These are phyloP conservation scores for Helogale parvula DNA, from an alignment of 2,113 vertebrate species.

Conservation along the genomic window DNA sequence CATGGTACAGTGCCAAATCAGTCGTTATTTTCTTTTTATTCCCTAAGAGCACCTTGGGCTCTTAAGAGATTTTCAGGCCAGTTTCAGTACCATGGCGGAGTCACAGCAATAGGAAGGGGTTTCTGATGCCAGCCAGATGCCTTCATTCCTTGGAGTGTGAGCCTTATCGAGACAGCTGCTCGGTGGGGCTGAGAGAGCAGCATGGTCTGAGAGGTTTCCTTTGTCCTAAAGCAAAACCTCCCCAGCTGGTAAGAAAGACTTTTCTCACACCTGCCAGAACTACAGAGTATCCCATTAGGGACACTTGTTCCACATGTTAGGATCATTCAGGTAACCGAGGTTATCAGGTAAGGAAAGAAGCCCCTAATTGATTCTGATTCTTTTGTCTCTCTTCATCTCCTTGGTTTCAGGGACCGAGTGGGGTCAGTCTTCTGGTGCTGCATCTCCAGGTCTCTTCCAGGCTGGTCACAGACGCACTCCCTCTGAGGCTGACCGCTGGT, in stretches of 20 bases:
- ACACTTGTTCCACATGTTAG: not conserved
- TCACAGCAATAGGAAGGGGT: not conserved
- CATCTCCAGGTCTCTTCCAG: slow-evolving; percentile 84
- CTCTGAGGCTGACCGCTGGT: slow-evolving; percentile 98
- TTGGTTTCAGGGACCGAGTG: slow-evolving; percentile 85
- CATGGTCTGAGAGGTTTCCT: not conserved
- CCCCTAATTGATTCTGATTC: slow-evolving; percentile 10
- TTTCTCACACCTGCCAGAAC: not conserved
- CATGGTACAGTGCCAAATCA: not conserved
- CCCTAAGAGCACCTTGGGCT: not conserved
- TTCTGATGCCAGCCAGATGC: not conserved
- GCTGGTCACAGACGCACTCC: slow-evolving; percentile 93
- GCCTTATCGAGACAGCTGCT: not conserved
- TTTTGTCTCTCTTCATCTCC: slow-evolving; percentile 10
- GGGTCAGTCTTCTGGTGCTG: slow-evolving; percentile 82
- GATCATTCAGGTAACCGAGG: not conserved
- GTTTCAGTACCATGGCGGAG: not conserved
- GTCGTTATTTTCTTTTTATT: slow-evolving; percentile 8
- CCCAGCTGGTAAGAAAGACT: not conserved
- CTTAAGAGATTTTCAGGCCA: not conserved
- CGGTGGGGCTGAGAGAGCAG: not conserved
- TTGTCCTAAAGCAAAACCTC: not conserved
- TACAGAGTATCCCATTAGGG: not conserved
- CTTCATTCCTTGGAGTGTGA: not conserved
- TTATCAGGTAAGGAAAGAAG: not conserved